Evolutionary conservation across 2,888 invertebrate species (phyloP), one percentile per base, ranked within the genome.

Genomic region (Harpalus rufipes): DNA sequence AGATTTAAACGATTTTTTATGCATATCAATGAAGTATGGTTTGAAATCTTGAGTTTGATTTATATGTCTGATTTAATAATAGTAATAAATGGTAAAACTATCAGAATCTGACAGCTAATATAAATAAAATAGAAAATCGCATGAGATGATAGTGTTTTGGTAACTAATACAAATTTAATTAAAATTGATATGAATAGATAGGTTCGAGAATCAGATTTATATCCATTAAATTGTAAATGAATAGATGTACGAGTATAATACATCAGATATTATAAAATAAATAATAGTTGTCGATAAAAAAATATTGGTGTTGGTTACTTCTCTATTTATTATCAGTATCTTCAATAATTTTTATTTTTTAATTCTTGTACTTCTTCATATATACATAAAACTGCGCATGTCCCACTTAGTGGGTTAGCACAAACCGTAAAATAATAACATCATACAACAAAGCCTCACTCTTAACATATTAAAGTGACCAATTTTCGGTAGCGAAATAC

Each of bases 1-100:
- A 44, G 68, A 68, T 68, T 68, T 68, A 68, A 68, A 68, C 39
- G 68, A 68, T 39, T 74, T 68, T 74, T 74, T 74, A 74, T 44
- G 68, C 32, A 68, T 68, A 65, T 25, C 65, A 68, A 68, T 68
- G 68, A 41, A 65, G 59, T 59, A 12, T 14, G 1, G 21, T 12
- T 21, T 18, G 68, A 68, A 68, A 68, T 68, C 68, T 51, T 8
- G n/a, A 68, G 25, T 14, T 51, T 68, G 44, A 74, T 74, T 41
- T 74, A 74, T 74, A 44, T 51, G 16, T 41, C 18, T 44, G 44
- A 16, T 74, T 16, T 74, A 74, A 74, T 74, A 74, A 74, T 74
- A 74, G 72, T 74, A 44, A 44, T 74, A 74, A 74, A 74, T 74
- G 72, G 72, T 74, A 10, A 18, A 74, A 44, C 72, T 44, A 72